phyloP scores from a whole-genome alignment of 2,888 invertebrate species.

The Drosophila vallismaia region DNA sequence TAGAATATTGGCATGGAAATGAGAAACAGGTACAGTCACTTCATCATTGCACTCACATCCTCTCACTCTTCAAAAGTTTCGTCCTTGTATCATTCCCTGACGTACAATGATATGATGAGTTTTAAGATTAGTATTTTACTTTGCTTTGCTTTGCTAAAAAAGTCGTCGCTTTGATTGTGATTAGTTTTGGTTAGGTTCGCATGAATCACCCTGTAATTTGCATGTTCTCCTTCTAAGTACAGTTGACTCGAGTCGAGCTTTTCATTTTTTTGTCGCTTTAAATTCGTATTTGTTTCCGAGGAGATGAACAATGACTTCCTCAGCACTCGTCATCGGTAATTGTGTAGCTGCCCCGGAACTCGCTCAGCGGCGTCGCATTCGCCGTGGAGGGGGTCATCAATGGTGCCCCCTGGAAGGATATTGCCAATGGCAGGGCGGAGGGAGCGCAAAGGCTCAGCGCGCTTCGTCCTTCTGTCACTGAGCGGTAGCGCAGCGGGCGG shows the following conservation, averaged over 20 bases:
- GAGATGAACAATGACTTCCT: slow-evolving; percentile 28
- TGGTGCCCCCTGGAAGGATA: slow-evolving; percentile 89
- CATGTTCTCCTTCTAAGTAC: slow-evolving; percentile 14
- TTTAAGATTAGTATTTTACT: slow-evolving; percentile 22
- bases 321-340: slow-evolving; percentile 83
- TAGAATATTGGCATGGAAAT: slow-evolving; percentile 44
- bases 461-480: slow-evolving; percentile 89
- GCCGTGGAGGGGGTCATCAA: slow-evolving; percentile 82
- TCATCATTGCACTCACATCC: slow-evolving; percentile 10
- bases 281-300: slow-evolving; percentile 32
- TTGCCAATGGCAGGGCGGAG: slow-evolving; percentile 90
- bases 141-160: slow-evolving; percentile 28
- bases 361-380: slow-evolving; percentile 82
- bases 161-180: slow-evolving; percentile 29
- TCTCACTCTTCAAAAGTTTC: slow-evolving; percentile 3
- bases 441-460: slow-evolving; percentile 89
- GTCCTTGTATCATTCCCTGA: slow-evolving; percentile 6
- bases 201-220: slow-evolving; percentile 53
- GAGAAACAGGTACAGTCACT: slow-evolving; percentile 60
- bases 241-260: slow-evolving; percentile 3
- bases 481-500: slow-evolving; percentile 88
- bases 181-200: slow-evolving; percentile 24
- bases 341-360: slow-evolving; percentile 83
- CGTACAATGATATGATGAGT: slow-evolving; percentile 61
- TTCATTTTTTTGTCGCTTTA: slow-evolving; percentile 14